Evolutionary conservation across 2,888 invertebrate genomes (phyloP), one percentile per base, ranked within the genome.

Genomic region (Drosophila lutescens): DNA sequence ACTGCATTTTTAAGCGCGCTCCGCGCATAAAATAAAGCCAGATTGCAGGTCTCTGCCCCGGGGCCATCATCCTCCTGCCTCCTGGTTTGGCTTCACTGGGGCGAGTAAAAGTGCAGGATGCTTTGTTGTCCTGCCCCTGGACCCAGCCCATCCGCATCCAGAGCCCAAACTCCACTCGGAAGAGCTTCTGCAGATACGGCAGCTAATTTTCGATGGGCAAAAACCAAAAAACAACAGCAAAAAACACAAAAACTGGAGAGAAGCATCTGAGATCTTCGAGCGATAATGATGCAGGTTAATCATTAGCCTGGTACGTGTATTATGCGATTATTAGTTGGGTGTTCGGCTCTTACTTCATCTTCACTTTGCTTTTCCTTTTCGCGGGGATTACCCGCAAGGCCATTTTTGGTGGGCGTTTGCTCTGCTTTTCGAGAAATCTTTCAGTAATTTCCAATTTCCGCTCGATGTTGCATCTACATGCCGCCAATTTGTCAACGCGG

Each of bases 181-280:
- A 91, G 87, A 80, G 90, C 91, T 91, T 91, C 90, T 91, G 90
- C 90, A 90, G 89, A 89, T 86, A 89, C 90, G 90, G 91, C 87
- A 90, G 91, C 90, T 91, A 90, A 91, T 90, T 86, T 87, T 60
- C 57, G 66, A 36, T 66, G 61, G 57, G 36, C 74, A 73, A 57
- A 56, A 56, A 54, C 72, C 49, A 56, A 57, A 61, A 32, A 47
- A 36, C 13, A 36, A 41, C 70, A 66, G 62, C 51, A 75, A 59
- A 56, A 63, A 15, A 30, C 9, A 36, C 13, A 41, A 38, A 34
- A 46, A 7, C 9, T 23, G 15, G 17, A 12, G 43, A 34, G 56
- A 36, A 66, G 55, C 40, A 58, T 46, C 62, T 46, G 43, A 74
- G 89, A 87, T 86, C 86, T 85, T 73, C 44, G 77, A 82, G 87